These are phyloP conservation scores for Heptranchias perlo DNA, from an alignment of 2,113 vertebrate species.

Conservation along the genomic window DNA sequence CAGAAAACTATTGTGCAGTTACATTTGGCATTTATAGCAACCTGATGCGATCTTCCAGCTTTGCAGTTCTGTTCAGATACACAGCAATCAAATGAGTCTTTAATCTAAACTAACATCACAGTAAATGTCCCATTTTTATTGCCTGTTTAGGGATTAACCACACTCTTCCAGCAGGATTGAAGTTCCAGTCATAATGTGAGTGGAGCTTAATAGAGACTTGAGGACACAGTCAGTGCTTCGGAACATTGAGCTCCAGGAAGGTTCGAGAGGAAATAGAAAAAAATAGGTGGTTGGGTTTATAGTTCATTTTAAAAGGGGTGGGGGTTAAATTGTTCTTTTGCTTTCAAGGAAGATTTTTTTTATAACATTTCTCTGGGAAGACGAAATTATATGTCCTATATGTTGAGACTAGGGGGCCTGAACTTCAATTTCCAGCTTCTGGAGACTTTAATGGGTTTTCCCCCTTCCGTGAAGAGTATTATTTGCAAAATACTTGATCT, in stretches of 20 bases:
- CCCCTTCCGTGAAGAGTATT: background rate
- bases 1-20: background rate
- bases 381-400: background rate
- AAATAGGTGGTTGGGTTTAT: background rate
- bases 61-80: background rate
- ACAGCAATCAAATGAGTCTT: background rate
- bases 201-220: background rate
- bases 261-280: background rate
- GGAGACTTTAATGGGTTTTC: background rate
- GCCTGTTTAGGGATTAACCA: background rate
- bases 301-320: background rate
- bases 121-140: slow-evolving; percentile 22
- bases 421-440: background rate
- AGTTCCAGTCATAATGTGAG: background rate
- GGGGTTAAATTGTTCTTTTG: background rate
- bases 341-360: background rate
- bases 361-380: background rate
- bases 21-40: background rate
- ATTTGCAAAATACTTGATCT: background rate
- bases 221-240: background rate
- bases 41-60: background rate
- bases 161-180: background rate
- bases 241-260: background rate
- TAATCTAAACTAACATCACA: background rate
- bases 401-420: background rate